phyloP scores from a whole-genome alignment of 2,888 invertebrate species.

The Ectemnius lituratus region DNA sequence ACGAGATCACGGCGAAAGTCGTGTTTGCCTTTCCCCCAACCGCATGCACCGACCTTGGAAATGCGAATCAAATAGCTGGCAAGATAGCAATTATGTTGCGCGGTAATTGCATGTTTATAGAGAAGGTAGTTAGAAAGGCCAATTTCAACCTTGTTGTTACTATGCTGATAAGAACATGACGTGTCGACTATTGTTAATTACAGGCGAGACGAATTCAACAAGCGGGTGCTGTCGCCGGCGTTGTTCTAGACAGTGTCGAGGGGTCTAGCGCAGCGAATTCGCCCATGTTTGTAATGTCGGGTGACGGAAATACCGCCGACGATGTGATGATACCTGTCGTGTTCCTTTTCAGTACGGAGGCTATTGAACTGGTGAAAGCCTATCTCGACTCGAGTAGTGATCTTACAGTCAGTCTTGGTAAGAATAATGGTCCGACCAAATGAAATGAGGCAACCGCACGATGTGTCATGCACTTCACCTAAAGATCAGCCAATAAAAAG shows the following conservation, averaged over 20 bases:
- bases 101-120: constrained; percentile 97
- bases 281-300: constrained; percentile 97
- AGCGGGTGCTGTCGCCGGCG: constrained; percentile 90
- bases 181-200: constrained; percentile 26
- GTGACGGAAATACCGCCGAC: constrained; percentile 87
- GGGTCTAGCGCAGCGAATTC: constrained; percentile 87
- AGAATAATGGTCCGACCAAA: constrained; percentile 8
- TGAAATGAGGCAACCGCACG: neutral
- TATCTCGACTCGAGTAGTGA: constrained; percentile 72
- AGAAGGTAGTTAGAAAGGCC: constrained; percentile 82
- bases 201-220: constrained; percentile 88
- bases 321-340: constrained; percentile 94
- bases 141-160: neutral
- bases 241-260: constrained; percentile 90
- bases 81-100: constrained; percentile 92
- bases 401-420: constrained; percentile 72
- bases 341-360: constrained; percentile 91
- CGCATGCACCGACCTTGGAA: constrained; percentile 82
- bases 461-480: neutral
- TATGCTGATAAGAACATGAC: neutral
- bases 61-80: constrained; percentile 82
- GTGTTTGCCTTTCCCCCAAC: constrained; percentile 85
- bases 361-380: constrained; percentile 82
- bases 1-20: constrained; percentile 83
- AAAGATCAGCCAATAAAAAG: too few species aligned